Base-by-base conservation (phyloP, 2,797 vertebrate species). In the Eleutherodactylus coqui region DNA sequence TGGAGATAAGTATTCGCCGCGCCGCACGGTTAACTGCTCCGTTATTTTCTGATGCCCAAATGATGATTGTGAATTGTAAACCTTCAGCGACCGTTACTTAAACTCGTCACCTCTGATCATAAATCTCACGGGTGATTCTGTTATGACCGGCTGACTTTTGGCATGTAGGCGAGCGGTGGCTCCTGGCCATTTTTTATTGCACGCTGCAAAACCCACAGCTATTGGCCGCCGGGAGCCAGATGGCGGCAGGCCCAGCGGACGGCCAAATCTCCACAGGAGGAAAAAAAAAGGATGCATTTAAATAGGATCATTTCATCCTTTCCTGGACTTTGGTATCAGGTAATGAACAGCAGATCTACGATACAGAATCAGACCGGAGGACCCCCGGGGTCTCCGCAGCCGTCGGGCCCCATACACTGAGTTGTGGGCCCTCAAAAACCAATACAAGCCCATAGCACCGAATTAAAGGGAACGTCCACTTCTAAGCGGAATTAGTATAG, bases 91-190 rank as follows among this genome's bases (percentile, higher is more conserved):
- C 60, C 83, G 47, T 78, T 78, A 69, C 77, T 84, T 69, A 78
- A 84, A 55, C 75, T 16, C 5, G 27, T 24, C 60, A 78, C 83
- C 83, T 69, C 60, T 32, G 32, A 7, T n/a, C 36, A 55, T 85
- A 85, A 85, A 85, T 85, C 83, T 85, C 45, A 36, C 19, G 21
- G 72, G 43, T 70, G 34, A 70, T 69, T 78, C 55, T 38, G 83
- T 75, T 16, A 51, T 67, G 41, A 60, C 60, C 24, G 58, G 75
- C 60, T 69, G 45, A 27, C 43, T 78, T 69, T 60, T 85, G 83
- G 83, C 83, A 78, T 21, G 47, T 27, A 41, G 58, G 83, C 58
- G 27, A 47, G 73, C 32, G 17, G n/a, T 69, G 75, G 83, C 83
- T 77, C 36, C 60, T 36, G 62, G 75, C 83, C 58, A 78, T 85